These are phyloP conservation scores for Drosophila navojoa DNA, from an alignment of 1,140 invertebrate species.

Conservation along the genomic window DNA sequence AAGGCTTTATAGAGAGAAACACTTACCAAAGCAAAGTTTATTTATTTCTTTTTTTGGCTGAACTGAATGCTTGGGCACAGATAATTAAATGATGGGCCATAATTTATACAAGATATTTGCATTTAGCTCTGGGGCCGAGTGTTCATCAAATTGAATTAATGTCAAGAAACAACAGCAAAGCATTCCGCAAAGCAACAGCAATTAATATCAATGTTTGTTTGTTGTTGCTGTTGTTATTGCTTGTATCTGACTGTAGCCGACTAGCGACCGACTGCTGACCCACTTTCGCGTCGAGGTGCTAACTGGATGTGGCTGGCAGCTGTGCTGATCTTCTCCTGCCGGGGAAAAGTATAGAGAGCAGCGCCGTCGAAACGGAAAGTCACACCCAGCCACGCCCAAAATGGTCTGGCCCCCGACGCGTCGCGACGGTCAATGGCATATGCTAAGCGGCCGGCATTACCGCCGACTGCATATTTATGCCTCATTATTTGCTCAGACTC, in stretches of 20 bases:
- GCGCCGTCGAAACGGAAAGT: constrained; percentile 54
- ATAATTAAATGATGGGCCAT: constrained; percentile 34
- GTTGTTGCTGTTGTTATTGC: constrained; percentile 10
- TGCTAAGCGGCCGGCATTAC: constrained; percentile 31
- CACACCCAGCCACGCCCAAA: constrained; percentile 34
- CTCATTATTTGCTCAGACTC: constrained; percentile 79
- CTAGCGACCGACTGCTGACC: constrained; percentile 45
- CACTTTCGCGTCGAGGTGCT: constrained; percentile 73
- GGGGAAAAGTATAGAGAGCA: constrained; percentile 2
- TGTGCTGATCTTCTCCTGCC: constrained; percentile 2
- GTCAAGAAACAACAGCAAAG: constrained; percentile 25
- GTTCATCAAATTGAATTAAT: constrained; percentile 76
- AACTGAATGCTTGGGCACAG: constrained; percentile 18
- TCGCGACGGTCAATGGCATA: constrained; percentile 30
- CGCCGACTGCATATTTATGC: constrained; percentile 71
- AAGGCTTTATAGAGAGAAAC: constrained; percentile 48
- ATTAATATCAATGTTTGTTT: constrained; percentile 43
- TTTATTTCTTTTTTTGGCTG: neutral
- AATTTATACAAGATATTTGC: constrained; percentile 77
- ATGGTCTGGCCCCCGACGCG: neutral
- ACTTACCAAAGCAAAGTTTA: constrained; percentile 21
- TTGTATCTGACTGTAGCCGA: constrained; percentile 31
- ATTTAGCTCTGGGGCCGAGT: constrained; percentile 50
- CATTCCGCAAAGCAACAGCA: constrained; percentile 22
- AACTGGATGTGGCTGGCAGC: constrained; percentile 44